These are phyloP conservation scores for Xiphorhynchus erythropygius DNA, from an alignment of 2,797 vertebrate species.

Conservation along the genomic window DNA sequence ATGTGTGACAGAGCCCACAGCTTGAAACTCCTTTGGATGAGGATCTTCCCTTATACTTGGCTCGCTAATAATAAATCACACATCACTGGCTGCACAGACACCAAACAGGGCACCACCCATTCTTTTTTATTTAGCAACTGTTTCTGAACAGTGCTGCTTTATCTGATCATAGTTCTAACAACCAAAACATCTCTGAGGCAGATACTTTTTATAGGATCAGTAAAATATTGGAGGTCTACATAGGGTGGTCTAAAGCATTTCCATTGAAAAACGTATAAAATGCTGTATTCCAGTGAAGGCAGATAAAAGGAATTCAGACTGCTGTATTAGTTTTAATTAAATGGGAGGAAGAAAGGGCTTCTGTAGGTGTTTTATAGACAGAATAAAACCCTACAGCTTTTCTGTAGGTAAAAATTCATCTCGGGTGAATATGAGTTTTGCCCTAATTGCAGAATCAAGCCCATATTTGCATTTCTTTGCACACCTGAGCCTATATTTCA, in stretches of 20 bases:
- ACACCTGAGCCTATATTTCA: neutral
- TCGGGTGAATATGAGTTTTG: neutral
- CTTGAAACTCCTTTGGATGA: neutral
- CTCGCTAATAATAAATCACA: neutral
- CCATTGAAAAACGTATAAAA: neutral
- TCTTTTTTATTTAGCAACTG: neutral
- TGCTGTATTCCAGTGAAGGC: neutral
- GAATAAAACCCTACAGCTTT: neutral
- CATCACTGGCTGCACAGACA: neutral
- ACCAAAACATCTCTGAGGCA: neutral
- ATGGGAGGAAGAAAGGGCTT: neutral
- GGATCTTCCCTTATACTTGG: neutral
- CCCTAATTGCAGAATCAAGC: neutral
- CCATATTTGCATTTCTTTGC: neutral
- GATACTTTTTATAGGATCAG: neutral
- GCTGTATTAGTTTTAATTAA: slow-evolving; percentile 1
- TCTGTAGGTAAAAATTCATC: neutral
- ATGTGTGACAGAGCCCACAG: neutral
- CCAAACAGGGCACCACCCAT: neutral
- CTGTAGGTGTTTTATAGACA: neutral
- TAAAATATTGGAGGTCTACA: neutral
- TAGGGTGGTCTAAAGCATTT: neutral
- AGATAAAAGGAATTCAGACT: neutral
- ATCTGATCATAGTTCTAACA: neutral
- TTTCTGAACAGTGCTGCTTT: neutral